phyloP scores from a whole-genome alignment of 30 jellyfish, hydroid and myxozoan genomes.

The Clytia hemisphaerica region DNA sequence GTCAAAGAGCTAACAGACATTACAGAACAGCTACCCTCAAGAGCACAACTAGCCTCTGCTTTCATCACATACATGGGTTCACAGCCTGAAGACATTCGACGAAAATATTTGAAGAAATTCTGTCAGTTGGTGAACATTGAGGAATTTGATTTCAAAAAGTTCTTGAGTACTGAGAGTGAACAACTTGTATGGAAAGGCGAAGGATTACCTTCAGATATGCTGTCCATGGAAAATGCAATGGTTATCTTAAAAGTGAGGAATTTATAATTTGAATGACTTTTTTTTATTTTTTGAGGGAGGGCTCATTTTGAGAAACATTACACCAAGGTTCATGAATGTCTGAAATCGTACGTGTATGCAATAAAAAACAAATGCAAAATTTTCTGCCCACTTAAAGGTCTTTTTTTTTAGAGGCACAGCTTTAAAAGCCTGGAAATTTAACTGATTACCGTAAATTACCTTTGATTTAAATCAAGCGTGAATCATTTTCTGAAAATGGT shows the following conservation, averaged over 20 bases:
- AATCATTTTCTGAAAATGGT: too few relatives aligned
- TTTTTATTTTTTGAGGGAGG: too few relatives aligned
- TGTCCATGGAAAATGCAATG: slow-evolving; percentile 86
- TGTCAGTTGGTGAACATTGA: slow-evolving; percentile 44
- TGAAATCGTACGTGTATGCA: too few relatives aligned
- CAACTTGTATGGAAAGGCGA: slow-evolving; percentile 81
- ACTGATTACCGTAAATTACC: too few relatives aligned
- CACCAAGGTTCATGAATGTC: too few relatives aligned
- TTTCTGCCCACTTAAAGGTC: too few relatives aligned
- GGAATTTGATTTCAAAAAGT: slow-evolving; percentile 56
- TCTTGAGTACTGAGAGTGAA: slow-evolving; percentile 76
- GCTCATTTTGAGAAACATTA: too few relatives aligned
- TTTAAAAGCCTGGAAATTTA: too few relatives aligned
- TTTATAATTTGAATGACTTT: too few relatives aligned
- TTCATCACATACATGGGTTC: slow-evolving; percentile 73
- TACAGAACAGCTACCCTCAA: slow-evolving; percentile 66
- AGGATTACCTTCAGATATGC: slow-evolving; percentile 88
- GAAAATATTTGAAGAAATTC: slow-evolving; percentile 52
- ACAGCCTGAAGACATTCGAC: slow-evolving; percentile 81
- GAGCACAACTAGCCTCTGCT: slow-evolving; percentile 90
- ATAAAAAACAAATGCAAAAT: too few relatives aligned
- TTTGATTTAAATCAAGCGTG: too few relatives aligned
- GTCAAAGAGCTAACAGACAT: slow-evolving; percentile 66
- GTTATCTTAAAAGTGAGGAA: slow-evolving; percentile 54
- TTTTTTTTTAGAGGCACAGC: too few relatives aligned